phyloP scores from a whole-genome alignment of 2,888 invertebrate genomes.

The Leptinotarsa peninsularis region DNA sequence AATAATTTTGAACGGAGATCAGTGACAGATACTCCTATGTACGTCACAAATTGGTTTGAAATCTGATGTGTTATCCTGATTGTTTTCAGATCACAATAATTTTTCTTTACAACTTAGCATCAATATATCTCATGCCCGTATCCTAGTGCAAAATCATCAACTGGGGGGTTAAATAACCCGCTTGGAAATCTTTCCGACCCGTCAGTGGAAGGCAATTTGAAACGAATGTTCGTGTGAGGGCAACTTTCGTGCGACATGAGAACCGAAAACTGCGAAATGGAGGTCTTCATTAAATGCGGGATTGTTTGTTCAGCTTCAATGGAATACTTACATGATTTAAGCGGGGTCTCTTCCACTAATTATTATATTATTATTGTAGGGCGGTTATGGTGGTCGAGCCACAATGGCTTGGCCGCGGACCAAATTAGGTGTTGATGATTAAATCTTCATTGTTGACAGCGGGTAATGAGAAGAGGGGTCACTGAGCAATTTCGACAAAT shows the following conservation, averaged over 20 bases:
- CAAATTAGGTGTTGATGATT: constrained; percentile 20
- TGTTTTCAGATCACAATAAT: too few species aligned
- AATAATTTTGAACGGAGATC: too few species aligned
- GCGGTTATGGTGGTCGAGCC: constrained; percentile 21
- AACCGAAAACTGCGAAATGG: constrained; percentile 49
- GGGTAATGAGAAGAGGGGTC: neutral
- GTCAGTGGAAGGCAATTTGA: constrained; percentile 2
- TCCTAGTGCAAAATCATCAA: neutral
- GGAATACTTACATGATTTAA: constrained; percentile 32
- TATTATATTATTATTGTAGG: constrained; percentile 22
- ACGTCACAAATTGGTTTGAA: too few species aligned
- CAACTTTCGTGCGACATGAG: constrained; percentile 41
- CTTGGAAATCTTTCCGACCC: neutral
- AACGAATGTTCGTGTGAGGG: constrained; percentile 50
- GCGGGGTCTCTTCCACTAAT: constrained; percentile 23
- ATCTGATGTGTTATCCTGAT: too few species aligned
- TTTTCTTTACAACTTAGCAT: too few species aligned
- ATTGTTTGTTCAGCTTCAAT: constrained; percentile 51
- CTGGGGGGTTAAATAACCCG: neutral
- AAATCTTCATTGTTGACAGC: neutral
- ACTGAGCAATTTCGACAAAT: neutral
- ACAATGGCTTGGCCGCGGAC: neutral
- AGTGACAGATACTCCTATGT: too few species aligned
- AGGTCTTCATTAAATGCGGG: constrained; percentile 47
- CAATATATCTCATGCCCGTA: too few species aligned